Evolutionary conservation across 2,113 vertebrate genomes (phyloP).

Genomic region (Cavia porcellus): DNA sequence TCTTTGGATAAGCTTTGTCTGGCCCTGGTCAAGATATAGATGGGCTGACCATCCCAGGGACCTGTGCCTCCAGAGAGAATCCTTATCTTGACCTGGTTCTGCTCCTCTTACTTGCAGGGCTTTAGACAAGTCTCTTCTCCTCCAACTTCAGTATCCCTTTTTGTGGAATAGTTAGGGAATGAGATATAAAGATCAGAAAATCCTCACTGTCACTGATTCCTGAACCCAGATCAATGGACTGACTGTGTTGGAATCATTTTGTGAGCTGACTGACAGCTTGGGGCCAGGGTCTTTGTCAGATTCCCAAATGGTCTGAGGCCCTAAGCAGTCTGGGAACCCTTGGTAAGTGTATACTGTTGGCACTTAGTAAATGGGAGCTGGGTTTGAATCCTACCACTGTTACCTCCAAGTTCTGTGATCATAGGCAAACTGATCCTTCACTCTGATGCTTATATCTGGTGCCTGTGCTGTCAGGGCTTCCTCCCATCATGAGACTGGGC

Average conservation of each 20-base stretch:
- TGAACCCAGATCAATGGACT: not conserved
- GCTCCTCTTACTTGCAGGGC: not conserved
- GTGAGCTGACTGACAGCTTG: not conserved
- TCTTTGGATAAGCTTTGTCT: conserved; percentile 1
- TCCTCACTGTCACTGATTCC: not conserved
- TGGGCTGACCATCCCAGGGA: not conserved
- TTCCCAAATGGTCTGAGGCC: not conserved
- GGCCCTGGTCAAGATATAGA: not conserved
- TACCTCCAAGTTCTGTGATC: not conserved
- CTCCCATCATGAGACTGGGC: not conserved
- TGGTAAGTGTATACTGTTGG: not conserved
- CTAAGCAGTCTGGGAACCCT: not conserved
- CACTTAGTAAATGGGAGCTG: not conserved
- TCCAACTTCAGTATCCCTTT: conserved; percentile 6
- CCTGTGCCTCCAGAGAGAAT: not conserved
- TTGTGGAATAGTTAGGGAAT: not conserved
- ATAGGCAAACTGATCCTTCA: not conserved
- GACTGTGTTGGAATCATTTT: not conserved
- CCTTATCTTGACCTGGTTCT: not conserved
- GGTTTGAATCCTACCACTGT: not conserved
- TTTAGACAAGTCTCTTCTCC: conserved; percentile 4
- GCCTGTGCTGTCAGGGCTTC: too few relatives aligned
- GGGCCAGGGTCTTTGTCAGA: not conserved
- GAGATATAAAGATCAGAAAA: not conserved
- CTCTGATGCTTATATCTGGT: too few relatives aligned